phyloP scores from a whole-genome alignment of 2,113 vertebrate genomes.

The Pholis gunnellus region DNA sequence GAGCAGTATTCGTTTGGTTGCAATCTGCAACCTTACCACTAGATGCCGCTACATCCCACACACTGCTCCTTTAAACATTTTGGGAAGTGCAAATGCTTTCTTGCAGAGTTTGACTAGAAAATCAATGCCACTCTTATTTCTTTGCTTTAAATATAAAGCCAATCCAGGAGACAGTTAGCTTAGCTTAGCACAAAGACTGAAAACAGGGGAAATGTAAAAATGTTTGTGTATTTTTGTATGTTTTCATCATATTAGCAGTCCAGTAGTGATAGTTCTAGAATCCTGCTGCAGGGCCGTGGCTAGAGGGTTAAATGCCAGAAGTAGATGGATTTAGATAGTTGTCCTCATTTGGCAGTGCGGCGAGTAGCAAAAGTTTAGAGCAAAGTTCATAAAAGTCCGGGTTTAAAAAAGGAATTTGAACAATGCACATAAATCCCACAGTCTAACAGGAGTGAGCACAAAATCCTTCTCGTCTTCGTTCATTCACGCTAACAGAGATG shows the following conservation, averaged over 20 bases:
- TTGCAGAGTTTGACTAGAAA: not conserved
- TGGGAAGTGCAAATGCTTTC: not conserved
- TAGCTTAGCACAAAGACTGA: not conserved
- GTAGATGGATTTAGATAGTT: slow-evolving; percentile 8
- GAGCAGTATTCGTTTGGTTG: not conserved
- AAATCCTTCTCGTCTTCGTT: slow-evolving; percentile 3
- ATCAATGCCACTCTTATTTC: not conserved
- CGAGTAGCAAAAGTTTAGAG: not conserved
- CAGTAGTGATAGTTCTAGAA: not conserved
- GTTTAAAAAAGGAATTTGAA: slow-evolving; percentile 16
- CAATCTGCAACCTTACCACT: too few relatives aligned
- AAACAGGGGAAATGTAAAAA: not conserved
- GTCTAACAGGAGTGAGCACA: not conserved
- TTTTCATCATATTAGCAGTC: not conserved
- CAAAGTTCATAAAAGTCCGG: slow-evolving; percentile 4
- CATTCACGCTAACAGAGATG: slow-evolving; percentile 16
- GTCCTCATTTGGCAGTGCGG: slow-evolving; percentile 29
- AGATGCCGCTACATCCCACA: not conserved
- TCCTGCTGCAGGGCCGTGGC: not conserved
- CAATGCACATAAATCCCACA: not conserved
- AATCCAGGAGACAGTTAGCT: not conserved
- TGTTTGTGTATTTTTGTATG: not conserved
- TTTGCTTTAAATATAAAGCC: not conserved
- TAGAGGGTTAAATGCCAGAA: slow-evolving; percentile 7
- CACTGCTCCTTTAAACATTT: too few relatives aligned